phyloP scores from a whole-genome alignment of 2,888 invertebrate genomes.

The Heliconius ethilla region DNA sequence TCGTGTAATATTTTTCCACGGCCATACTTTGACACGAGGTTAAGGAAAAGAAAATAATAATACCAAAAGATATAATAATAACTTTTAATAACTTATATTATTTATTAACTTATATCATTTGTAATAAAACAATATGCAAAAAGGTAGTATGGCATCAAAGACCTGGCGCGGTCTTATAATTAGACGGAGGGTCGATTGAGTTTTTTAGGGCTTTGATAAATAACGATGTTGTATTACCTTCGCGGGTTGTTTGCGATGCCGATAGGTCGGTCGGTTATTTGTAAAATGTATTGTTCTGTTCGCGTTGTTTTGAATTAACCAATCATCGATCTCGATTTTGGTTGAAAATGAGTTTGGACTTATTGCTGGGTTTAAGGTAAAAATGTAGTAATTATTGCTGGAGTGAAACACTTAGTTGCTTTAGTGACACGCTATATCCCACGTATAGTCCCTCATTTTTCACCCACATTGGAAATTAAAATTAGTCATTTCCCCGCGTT shows the following conservation, averaged over 20 bases:
- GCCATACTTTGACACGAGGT: too few species aligned
- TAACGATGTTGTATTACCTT: constrained; percentile 29
- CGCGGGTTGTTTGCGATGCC: constrained; percentile 14
- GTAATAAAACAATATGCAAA: constrained; percentile 1
- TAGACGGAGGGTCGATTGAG: constrained; percentile 39
- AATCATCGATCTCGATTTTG: constrained; percentile 1
- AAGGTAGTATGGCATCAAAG: not conserved
- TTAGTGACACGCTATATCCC: too few species aligned
- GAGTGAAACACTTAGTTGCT: too few species aligned
- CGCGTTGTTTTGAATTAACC: constrained; percentile 16
- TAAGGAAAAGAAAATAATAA: too few species aligned
- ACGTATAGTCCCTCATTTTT: too few species aligned
- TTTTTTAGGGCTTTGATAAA: constrained; percentile 42
- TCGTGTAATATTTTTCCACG: too few species aligned
- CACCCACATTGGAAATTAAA: too few species aligned
- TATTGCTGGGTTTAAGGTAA: too few species aligned
- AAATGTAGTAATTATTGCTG: too few species aligned
- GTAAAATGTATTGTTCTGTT: constrained; percentile 12
- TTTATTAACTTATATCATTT: not conserved
- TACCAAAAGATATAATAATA: too few species aligned
- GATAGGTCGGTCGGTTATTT: constrained; percentile 21
- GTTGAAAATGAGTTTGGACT: too few species aligned
- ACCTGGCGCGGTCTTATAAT: constrained; percentile 36
- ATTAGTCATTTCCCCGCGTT: too few species aligned
- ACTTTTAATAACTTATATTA: not conserved